Base-by-base conservation (phyloP, 1,140 invertebrate genomes). In the Tetragnatha versicolor region DNA sequence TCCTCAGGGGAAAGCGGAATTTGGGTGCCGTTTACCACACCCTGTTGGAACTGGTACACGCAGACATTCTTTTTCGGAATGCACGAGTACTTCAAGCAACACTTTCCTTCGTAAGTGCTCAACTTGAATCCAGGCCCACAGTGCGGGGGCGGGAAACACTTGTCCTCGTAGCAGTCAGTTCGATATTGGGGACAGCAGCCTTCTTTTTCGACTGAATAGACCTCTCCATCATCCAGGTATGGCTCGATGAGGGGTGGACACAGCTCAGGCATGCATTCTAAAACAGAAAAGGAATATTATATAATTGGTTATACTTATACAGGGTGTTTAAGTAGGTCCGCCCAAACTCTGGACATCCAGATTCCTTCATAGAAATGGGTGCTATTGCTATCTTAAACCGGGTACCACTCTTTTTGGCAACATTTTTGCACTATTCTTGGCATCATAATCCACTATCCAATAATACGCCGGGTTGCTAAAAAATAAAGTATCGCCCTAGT, bases 11-110 rank as follows among this genome's bases (percentile, higher is more conserved):
- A 1, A 25, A 60, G 61, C 29, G 61, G 42, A 6, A 72, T 25
- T 20, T 79, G 60, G n/a, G 47, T 51, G 35, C 58, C 55, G 25
- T 77, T 20, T 37, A 77, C 55, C 4, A 79, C 55, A 17, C 53
- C 42, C 10, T 79, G 81, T 22, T 88, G 84, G 37, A 88, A 84
- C 17, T 86, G 88, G 37, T 91, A 90, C 20, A 93, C 84, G 82
- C 93, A 94, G 70, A 90, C 88, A 82, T 93, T 88, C 51, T 90
- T 88, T 0, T 92, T 92, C 12, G 90, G 86, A 79, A 89, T 90
- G 83, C 93, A 94, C 1, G 86, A 84, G 76, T 90, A 90, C 12
- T 86, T 84, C 0, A 89, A 87, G 81, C 93, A 94, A 83, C 93
- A 94, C 72, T 86, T 84, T 0, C 86, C 88, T 31, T 83, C 78